A percentile compares a stretch with the other conserved stretches of the same genome.
These are phyloP conservation scores for Platygyra sinensis DNA, from an alignment of 64 coral and sea anemone genomes.

Conservation along the genomic window DNA sequence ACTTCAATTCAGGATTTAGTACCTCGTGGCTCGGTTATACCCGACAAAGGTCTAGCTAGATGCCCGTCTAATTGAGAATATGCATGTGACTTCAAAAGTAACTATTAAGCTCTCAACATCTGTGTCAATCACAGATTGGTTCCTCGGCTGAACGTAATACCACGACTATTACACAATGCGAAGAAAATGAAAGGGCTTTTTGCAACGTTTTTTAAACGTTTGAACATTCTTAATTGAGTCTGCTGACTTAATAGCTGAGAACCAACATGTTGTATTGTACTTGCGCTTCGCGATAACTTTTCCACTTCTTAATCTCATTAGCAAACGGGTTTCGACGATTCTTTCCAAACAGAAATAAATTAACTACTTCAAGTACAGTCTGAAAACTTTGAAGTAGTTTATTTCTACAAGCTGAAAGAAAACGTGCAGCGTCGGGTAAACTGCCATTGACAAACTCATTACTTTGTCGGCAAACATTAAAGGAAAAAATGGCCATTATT, in stretches of 20 bases:
- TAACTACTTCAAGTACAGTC: not conserved
- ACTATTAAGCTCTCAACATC: not conserved
- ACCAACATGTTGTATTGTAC: not conserved
- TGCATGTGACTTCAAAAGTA: slow-evolving; percentile 21
- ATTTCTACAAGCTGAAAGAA: not conserved
- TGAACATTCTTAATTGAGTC: not conserved
- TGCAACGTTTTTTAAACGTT: not conserved
- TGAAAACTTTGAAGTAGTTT: not conserved
- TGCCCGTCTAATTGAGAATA: slow-evolving; percentile 58
- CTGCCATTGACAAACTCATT: slow-evolving; percentile 15
- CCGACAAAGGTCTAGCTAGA: slow-evolving; percentile 65
- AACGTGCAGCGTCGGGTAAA: not conserved
- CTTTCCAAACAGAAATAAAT: not conserved
- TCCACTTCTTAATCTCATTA: not conserved
- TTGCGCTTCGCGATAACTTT: not conserved
- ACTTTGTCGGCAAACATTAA: slow-evolving; percentile 45
- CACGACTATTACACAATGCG: no score
- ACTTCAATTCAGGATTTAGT: not conserved
- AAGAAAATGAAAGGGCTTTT: not conserved
- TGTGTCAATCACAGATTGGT: not conserved
- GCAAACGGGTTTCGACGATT: not conserved
- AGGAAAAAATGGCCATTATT: slow-evolving; percentile 44
- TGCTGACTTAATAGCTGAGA: not conserved
- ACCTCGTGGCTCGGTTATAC: not conserved
- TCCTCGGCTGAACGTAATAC: not conserved